Percentiles rank a stretch among this genome's conserved stretches.
phyloP scores from a whole-genome alignment of 2,797 vertebrate species.

The Pangasius krempfi region DNA sequence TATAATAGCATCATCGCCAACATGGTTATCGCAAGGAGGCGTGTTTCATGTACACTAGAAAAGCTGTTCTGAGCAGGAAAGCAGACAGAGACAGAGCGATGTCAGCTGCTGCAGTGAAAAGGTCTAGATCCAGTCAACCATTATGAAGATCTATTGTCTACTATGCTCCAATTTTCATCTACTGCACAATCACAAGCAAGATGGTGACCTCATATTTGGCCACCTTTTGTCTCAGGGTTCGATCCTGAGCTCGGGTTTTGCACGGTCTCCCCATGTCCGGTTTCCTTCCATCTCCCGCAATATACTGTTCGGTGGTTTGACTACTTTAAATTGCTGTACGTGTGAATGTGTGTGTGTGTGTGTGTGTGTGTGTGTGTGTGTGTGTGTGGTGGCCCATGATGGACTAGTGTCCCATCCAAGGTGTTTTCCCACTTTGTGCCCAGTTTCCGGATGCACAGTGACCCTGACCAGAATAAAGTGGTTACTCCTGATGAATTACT shows the following conservation, averaged over 20 bases:
- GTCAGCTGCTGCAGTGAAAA: background rate
- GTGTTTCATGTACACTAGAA: background rate
- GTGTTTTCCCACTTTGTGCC: background rate
- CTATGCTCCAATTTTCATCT: background rate
- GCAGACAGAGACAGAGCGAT: background rate
- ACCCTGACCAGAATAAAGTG: background rate
- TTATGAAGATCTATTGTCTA: background rate
- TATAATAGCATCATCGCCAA: background rate
- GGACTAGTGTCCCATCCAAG: background rate
- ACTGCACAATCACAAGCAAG: background rate
- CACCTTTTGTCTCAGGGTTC: background rate
- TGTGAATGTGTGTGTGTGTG: background rate
- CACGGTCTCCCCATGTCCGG: background rate
- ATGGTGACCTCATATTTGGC: background rate
- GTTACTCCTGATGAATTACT: background rate
- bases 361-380: background rate
- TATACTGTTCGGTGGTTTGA: too few relatives aligned
- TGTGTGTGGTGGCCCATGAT: background rate
- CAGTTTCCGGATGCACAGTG: background rate
- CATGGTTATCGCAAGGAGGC: background rate
- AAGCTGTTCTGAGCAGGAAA: background rate
- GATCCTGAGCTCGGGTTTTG: background rate
- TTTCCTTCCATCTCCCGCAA: background rate
- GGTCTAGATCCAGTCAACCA: background rate
- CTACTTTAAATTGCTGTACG: background rate